A percentile compares a stretch with the other conserved stretches of the same genome.
phyloP scores from a whole-genome alignment of 2,888 invertebrate species.

The Conops quadrifasciatus region DNA sequence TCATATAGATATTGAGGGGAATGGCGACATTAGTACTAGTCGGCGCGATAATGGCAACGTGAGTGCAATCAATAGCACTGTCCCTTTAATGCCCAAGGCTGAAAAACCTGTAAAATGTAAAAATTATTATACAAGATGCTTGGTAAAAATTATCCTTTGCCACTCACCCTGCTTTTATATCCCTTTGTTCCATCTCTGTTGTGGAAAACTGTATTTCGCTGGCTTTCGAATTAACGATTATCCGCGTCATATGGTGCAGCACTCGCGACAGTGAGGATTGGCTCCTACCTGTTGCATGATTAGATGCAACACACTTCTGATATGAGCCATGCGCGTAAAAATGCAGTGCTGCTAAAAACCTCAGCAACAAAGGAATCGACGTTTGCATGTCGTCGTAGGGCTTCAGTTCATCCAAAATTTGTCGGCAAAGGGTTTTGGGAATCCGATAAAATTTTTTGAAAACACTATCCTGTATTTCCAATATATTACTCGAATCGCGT shows the following conservation, averaged over 20 bases:
- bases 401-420: too few species aligned
- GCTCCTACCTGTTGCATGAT: neutral
- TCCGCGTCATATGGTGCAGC: neutral
- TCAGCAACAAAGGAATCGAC: neutral
- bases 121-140: neutral
- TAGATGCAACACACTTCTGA: constrained; percentile 15
- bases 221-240: neutral
- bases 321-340: constrained; percentile 11
- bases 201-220: constrained; percentile 10
- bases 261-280: constrained; percentile 19
- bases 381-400: too few species aligned
- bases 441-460: neutral
- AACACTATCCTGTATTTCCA: neutral
- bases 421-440: neutral
- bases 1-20: too few species aligned
- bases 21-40: too few species aligned
- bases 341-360: constrained; percentile 6
- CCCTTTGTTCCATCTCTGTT: neutral
- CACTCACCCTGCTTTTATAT: neutral
- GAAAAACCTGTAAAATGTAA: constrained; percentile 20
- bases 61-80: constrained; percentile 28
- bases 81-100: constrained; percentile 35
- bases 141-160: neutral
- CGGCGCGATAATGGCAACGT: too few species aligned
- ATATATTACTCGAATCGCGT: neutral